Evolutionary conservation across 2,113 vertebrate genomes (phyloP), one percentile per base, ranked within the genome.

Genomic region (Hydrolagus affinis): DNA sequence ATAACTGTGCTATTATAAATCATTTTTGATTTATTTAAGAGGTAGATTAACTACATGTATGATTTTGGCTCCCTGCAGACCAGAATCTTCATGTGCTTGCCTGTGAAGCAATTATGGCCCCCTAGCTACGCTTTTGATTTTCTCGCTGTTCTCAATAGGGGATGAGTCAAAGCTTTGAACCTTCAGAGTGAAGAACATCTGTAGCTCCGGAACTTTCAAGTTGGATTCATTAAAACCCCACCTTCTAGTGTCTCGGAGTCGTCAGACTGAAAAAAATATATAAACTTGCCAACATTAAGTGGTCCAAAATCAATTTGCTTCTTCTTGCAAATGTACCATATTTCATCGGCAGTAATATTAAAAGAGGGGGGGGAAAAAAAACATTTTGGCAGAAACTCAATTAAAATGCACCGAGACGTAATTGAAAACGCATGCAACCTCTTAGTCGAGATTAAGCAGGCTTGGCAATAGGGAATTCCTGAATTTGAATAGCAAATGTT

Each of bases 221-320:
- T 11, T 78, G 0, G 23, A 59, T 62, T 62, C 28, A 8, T 64
- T 80, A 23, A 44, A 80, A 8, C 59, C 11, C 11, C 32, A 32
- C 23, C 14, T 14, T 30, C 72, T 15, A 74, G 72, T 32, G 32
- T 32, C 17, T 32, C 30, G 72, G 30, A 44, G 17, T 32, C 2
- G 72, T 14, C 14, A 30, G 30, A 19, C 19, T 44, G n/a, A n/a
- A n/a, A n/a, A n/a, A n/a, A n/a, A n/a, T n/a, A 75, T 30, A 44
- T 75, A 75, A 80, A 78, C 44, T 60, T 23, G 76, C 12, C 57
- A 78, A 62, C 76, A 19, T 2, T 74, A 78, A 80, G 12, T 64
- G 19, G 59, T 62, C 23, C 59, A 80, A n/a, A 80, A 64, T 25
- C 25, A 23, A 64, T 28, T 28, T 80, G 77, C 28, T 80, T 64